phyloP scores from a whole-genome alignment of 2,888 invertebrate genomes.

The Trisateles emortualis region DNA sequence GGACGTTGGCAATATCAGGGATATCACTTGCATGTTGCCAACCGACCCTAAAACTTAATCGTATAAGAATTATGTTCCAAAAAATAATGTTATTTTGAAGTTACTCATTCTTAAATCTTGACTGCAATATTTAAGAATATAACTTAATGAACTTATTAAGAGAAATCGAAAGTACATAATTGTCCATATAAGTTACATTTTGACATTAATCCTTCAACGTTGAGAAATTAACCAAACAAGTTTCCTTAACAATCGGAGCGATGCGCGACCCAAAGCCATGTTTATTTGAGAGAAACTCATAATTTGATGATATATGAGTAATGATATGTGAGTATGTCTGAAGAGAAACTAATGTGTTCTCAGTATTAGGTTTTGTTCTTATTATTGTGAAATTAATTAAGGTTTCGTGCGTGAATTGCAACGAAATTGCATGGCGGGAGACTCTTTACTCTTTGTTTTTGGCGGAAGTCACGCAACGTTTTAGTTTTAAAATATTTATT shows the following conservation, averaged over 20 bases:
- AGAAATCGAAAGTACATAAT: no score
- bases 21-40: no score
- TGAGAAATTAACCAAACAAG: neutral
- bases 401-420: conserved; percentile 31
- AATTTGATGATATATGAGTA: conserved; percentile 26
- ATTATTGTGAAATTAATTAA: conserved; percentile 7
- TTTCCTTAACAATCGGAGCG: neutral
- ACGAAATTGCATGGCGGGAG: conserved; percentile 11
- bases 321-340: conserved; percentile 2
- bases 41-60: no score
- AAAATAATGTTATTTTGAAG: no score
- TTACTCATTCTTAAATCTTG: no score
- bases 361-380: conserved; percentile 28
- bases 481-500: neutral
- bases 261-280: no score
- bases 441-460: conserved; percentile 18
- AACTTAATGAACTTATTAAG: no score
- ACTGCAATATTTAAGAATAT: no score
- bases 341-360: conserved; percentile 33
- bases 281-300: conserved; percentile 28
- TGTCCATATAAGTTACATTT: no score
- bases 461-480: conserved; percentile 38
- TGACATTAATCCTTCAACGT: no score
- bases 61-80: no score
- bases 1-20: no score